phyloP scores from a whole-genome alignment of 2,888 invertebrate genomes.

The Cataglyphis rosenhaueri region DNA sequence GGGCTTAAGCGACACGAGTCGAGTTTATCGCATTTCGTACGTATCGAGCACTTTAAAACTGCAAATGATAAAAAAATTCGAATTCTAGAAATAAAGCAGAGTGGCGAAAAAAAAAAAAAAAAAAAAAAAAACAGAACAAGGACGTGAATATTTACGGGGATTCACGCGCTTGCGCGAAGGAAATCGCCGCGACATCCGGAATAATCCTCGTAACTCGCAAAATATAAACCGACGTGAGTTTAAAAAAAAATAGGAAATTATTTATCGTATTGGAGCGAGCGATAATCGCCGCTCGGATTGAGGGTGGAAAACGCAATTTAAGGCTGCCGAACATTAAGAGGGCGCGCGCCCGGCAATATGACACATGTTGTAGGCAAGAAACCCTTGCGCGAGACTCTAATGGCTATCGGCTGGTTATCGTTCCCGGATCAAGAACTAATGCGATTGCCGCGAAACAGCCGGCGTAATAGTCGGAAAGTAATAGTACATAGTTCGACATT shows the following conservation, averaged over 20 bases:
- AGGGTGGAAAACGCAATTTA: conserved; percentile 7
- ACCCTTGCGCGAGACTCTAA: conserved; percentile 26
- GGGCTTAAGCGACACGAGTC: conserved; percentile 43
- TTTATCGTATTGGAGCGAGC: not conserved
- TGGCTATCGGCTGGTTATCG: conserved; percentile 46
- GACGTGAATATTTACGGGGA: not conserved
- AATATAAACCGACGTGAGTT: not conserved
- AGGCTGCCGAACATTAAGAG: not conserved
- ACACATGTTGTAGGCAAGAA: conserved; percentile 28
- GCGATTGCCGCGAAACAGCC: conserved; percentile 42
- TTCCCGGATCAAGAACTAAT: conserved; percentile 40
- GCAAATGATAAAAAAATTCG: conserved; percentile 10
- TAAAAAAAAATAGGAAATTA: not conserved
- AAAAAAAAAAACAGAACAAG: conserved; percentile 10
- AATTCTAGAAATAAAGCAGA: conserved; percentile 20
- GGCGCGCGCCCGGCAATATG: not conserved
- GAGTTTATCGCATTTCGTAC: conserved; percentile 47
- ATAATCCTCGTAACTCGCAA: not conserved
- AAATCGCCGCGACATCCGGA: not conserved
- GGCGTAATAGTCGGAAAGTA: conserved; percentile 50
- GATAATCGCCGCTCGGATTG: not conserved
- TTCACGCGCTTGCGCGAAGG: not conserved
- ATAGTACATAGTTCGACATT: conserved; percentile 45
- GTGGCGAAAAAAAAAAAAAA: not conserved
- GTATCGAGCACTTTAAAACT: conserved; percentile 42